Evolutionary conservation across 2,113 vertebrate species (phyloP), one percentile per base, ranked within the genome.

Genomic region (Centropus bengalensis): DNA sequence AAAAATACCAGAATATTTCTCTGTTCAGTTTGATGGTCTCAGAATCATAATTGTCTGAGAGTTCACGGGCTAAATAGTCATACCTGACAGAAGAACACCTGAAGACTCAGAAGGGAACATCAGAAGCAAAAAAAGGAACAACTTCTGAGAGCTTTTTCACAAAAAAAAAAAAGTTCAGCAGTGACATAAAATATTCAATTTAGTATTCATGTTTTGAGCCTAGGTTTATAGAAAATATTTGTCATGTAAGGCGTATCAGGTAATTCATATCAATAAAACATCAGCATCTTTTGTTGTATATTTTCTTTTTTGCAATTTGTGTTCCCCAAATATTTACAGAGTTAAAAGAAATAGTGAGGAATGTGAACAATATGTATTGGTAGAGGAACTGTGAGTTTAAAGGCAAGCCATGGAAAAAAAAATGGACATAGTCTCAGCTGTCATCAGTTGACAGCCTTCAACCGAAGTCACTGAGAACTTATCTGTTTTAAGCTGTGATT

Each of bases 161-260:
- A 83, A 51, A 75, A 11, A 11, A 56, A 36, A 30, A 87, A 51
- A 92, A 63, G 55, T 93, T 96, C 81, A 91, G 55, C 77, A 91
- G 78, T 71, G 93, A 59, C 80, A 96, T 70, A 96, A 94, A 82
- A 64, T 80, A 22, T 95, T 96, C 92, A 90, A 76, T 75, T 93
- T 82, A 28, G 45, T 79, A 71, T 86, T 93, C 79, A 86, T 91
- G 88, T 94, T 96, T 95, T 94, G 96, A 96, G 26, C 32, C 20
- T 49, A 66, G 30, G 56, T 89, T 95, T 94, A 89, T 91, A 67
- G 70, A 82, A 96, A 93, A 83, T 77, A 89, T 91, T 97, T 93
- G 67, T 92, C 82, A 84, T 74, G 62, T 19, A 52, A 3, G 30
- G n/a, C 56, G 86, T 75, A 83, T 81, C 49, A 58, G 30, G 16